Percentiles rank a stretch among this genome's conserved stretches.
Conservation (phyloP, 37 sponge, comb jelly and placozoan species). For the Spongilla lacustris region DNA sequence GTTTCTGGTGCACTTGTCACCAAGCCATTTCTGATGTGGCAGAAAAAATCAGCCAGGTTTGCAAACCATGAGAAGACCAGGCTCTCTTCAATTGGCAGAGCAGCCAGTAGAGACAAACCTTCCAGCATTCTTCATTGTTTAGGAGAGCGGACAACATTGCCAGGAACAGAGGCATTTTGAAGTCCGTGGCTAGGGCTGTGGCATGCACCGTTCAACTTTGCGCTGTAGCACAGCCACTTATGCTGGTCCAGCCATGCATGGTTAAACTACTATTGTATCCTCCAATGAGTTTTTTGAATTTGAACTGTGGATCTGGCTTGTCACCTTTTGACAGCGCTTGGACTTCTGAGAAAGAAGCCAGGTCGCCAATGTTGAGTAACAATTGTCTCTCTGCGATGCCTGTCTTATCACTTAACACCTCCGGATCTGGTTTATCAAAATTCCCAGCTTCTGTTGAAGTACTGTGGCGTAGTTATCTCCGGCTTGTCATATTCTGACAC, state of each 20-base stretch:
- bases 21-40: neutral
- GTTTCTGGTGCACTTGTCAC: neutral
- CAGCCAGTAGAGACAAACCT: no score
- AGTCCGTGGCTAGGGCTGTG: neutral
- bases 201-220: neutral
- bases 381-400: neutral
- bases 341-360: neutral
- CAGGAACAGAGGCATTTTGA: neutral
- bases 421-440: neutral
- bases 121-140: no score
- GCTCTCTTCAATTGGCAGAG: no score
- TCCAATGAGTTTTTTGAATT: slow-evolving; percentile 5
- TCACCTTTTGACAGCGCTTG: neutral
- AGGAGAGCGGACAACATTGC: neutral
- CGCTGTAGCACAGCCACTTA: neutral
- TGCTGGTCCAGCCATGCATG: neutral
- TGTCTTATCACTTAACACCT: neutral
- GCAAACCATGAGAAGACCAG: no score
- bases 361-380: neutral
- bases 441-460: neutral
- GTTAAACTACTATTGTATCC: neutral
- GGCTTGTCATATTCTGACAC: neutral
- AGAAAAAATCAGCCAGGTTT: no score
- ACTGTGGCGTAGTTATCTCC: neutral
- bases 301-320: slow-evolving; percentile 1